Evolutionary conservation across 2,888 invertebrate genomes (phyloP).

Genomic region (Adelognathus sp.): DNA sequence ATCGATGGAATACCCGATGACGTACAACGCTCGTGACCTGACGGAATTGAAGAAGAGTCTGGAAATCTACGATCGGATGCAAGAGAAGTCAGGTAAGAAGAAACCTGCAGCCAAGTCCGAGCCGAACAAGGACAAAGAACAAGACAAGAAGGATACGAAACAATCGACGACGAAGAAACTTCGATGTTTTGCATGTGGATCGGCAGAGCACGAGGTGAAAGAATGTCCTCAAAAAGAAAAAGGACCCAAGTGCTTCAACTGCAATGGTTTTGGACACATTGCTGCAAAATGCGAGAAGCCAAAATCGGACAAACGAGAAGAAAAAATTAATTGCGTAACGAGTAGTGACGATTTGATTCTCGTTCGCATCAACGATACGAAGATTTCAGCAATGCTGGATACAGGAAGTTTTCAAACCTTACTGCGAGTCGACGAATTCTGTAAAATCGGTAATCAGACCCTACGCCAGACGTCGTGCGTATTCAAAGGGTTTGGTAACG

Average conservation of each 20-base stretch:
- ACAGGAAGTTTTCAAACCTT: constrained; percentile 45
- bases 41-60: constrained; percentile 32
- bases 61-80: constrained; percentile 19
- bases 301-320: constrained; percentile 4
- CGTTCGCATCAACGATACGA: constrained; percentile 1
- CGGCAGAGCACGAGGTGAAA: constrained; percentile 29
- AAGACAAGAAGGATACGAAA: constrained; percentile 23
- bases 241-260: constrained; percentile 50
- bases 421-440: constrained; percentile 34
- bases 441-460: constrained; percentile 34
- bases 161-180: constrained; percentile 5
- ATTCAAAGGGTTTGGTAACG: constrained; percentile 47
- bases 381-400: constrained; percentile 49
- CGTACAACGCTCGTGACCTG: constrained; percentile 35
- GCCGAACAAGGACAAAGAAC: background rate
- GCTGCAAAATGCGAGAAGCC: constrained; percentile 7
- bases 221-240: constrained; percentile 39
- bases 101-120: background rate
- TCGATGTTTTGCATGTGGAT: constrained; percentile 41
- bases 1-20: constrained; percentile 51
- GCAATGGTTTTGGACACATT: constrained; percentile 26
- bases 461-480: background rate
- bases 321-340: background rate
- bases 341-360: background rate
- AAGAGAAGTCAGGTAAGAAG: constrained; percentile 9